Evolutionary conservation across 2,113 vertebrate genomes (phyloP), one percentile per base, ranked within the genome.

Genomic region (Labeo catla): DNA sequence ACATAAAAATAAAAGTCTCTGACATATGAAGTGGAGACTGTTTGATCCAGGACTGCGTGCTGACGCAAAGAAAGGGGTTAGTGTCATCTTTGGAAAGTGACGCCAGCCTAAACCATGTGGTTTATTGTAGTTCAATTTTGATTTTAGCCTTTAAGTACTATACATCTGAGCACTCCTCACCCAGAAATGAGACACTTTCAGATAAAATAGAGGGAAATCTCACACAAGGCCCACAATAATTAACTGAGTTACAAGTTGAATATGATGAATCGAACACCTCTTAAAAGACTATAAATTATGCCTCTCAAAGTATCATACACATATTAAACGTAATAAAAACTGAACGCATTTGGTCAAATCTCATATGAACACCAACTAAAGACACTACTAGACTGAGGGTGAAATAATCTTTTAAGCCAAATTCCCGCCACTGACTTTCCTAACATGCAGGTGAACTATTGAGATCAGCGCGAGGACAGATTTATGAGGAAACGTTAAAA

Each of bases 401-500:
- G 9, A 59, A 39, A 43, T 3, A 8, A 59, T 59, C 0, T 16
- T 61, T 79, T 45, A 57, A 61, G 21, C 15, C 28, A 57, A 78
- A 47, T 83, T 87, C 81, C 80, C 81, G 81, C 81, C 86, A 78
- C 54, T 83, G 52, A 28, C 9, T 19, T 49, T n/a, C 16, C 39
- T 65, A 16, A 68, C 47, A 45, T 72, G 10, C 80, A 84, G 86
- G 76, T 79, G 13, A 23, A 36, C 15, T 10, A 12, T 7, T 9
- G 10, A 83, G 43, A 81, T 15, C 79, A 10, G 12, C 36, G 39
- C 19, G 70, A 73, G 43, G 43, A 63, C 3, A 6, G 21, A 80
- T 59, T 49, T 23, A 28, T 34, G 13, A 65, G 78, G 21, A 81
- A 81, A 81, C 39, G 0, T 36, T 19, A 10, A 77, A 78, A 78